Evolutionary conservation across 2,113 vertebrate genomes (phyloP).

Genomic region (Girardinichthys multiradiatus): DNA sequence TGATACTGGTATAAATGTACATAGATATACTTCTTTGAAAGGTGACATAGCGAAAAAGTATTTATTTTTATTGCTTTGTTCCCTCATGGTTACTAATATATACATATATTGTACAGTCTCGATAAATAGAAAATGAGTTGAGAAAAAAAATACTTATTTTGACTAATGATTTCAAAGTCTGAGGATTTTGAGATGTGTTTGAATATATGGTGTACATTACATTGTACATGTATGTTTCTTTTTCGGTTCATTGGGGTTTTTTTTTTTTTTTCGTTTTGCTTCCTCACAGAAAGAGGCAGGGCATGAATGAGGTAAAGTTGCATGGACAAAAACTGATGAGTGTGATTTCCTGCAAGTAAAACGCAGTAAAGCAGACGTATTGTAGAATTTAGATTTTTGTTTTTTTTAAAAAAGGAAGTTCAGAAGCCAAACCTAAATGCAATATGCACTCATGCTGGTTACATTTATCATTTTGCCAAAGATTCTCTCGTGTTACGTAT

Average conservation of each 20-base stretch:
- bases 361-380: neutral
- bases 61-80: constrained; percentile 90
- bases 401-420: constrained; percentile 21
- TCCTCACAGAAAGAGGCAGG: constrained; percentile 67
- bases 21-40: constrained; percentile 86
- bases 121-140: constrained; percentile 73
- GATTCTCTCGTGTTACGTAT: constrained; percentile 55
- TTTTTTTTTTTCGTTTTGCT: constrained; percentile 47
- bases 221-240: constrained; percentile 78
- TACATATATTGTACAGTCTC: constrained; percentile 81
- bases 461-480: constrained; percentile 50
- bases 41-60: constrained; percentile 86
- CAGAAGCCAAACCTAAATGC: constrained; percentile 48
- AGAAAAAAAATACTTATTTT: constrained; percentile 80
- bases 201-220: constrained; percentile 82
- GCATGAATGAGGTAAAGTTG: constrained; percentile 61
- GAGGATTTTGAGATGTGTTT: constrained; percentile 81
- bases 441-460: constrained; percentile 71
- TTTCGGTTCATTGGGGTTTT: constrained; percentile 68
- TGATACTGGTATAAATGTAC: constrained; percentile 80
- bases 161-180: constrained; percentile 81
- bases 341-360: neutral
- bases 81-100: constrained; percentile 83
- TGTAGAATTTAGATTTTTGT: constrained; percentile 21
- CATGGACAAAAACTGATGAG: constrained; percentile 53